These are phyloP conservation scores for Acanthurus lineatus DNA, from an alignment of 2,797 vertebrate species.

Conservation along the genomic window DNA sequence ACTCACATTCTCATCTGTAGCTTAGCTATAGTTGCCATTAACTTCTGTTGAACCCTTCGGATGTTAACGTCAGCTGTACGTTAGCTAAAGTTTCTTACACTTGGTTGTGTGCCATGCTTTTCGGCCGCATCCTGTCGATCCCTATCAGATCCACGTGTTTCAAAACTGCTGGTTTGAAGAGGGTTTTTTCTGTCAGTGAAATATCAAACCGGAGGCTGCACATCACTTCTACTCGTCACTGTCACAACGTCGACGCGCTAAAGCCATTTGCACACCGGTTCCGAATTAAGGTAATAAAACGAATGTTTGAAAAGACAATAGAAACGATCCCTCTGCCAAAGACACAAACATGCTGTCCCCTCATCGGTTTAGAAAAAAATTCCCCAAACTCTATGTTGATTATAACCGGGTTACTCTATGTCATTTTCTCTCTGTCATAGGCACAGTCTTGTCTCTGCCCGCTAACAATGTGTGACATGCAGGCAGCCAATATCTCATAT, in stretches of 20 bases:
- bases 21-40: background rate
- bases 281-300: slow-evolving; percentile 49
- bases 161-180: background rate
- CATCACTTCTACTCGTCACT: background rate
- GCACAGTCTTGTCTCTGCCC: slow-evolving; percentile 6
- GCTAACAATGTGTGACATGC: slow-evolving; percentile 49
- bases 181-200: background rate
- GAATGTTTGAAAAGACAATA: background rate
- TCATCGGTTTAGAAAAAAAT: no score
- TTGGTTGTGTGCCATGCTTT: slow-evolving; percentile 54
- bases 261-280: slow-evolving; percentile 16
- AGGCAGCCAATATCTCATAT: slow-evolving; percentile 34
- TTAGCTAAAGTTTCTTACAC: background rate
- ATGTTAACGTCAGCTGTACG: no score
- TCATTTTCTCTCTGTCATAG: slow-evolving; percentile 26
- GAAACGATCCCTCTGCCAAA: no score
- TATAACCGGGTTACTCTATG: background rate
- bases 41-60: background rate
- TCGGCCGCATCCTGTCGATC: slow-evolving; percentile 41
- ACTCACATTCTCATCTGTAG: background rate
- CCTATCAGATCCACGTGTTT: slow-evolving; percentile 23
- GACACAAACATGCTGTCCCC: no score
- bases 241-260: background rate
- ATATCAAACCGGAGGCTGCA: background rate
- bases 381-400: no score